phyloP scores from a whole-genome alignment of 2,113 vertebrate species.

The Pao palembangensis region DNA sequence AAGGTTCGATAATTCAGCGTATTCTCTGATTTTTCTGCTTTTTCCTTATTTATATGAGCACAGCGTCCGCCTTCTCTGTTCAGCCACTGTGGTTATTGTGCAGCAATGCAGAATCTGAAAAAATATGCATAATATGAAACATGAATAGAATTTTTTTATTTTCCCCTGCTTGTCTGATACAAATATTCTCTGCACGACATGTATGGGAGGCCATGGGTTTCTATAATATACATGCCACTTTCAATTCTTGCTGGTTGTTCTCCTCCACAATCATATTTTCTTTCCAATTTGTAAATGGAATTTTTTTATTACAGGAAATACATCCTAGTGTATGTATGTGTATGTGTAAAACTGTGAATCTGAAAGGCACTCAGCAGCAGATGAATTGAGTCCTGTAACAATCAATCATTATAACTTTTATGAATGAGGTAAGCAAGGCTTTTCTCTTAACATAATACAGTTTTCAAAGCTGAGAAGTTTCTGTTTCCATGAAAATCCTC shows the following conservation, averaged over 20 bases:
- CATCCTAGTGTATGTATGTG: neutral
- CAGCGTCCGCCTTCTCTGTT: neutral
- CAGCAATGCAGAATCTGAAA: slow-evolving; percentile 1
- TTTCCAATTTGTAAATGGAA: slow-evolving; percentile 1
- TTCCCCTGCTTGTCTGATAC: slow-evolving; percentile 6
- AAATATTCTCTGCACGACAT: slow-evolving; percentile 1
- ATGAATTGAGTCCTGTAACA: neutral
- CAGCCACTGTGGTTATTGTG: neutral
- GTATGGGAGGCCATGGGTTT: slow-evolving; percentile 7
- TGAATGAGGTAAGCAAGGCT: neutral
- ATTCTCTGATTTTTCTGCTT: neutral
- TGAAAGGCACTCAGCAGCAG: neutral
- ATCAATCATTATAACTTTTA: neutral
- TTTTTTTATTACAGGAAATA: neutral
- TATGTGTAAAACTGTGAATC: neutral
- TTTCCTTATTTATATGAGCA: neutral
- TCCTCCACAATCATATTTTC: slow-evolving; percentile 13
- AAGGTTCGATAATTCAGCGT: neutral
- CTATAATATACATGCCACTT: slow-evolving; percentile 10
- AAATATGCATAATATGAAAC: neutral
- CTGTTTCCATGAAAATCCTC: slow-evolving; percentile 3
- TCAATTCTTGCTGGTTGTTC: neutral
- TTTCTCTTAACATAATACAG: neutral
- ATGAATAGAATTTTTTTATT: slow-evolving; percentile 14
- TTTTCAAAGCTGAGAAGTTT: slow-evolving; percentile 13